A percentile compares a stretch with the other conserved stretches of the same genome.
Conservation (phyloP, 2,113 vertebrate species). For the Copsychus sechellarum region DNA sequence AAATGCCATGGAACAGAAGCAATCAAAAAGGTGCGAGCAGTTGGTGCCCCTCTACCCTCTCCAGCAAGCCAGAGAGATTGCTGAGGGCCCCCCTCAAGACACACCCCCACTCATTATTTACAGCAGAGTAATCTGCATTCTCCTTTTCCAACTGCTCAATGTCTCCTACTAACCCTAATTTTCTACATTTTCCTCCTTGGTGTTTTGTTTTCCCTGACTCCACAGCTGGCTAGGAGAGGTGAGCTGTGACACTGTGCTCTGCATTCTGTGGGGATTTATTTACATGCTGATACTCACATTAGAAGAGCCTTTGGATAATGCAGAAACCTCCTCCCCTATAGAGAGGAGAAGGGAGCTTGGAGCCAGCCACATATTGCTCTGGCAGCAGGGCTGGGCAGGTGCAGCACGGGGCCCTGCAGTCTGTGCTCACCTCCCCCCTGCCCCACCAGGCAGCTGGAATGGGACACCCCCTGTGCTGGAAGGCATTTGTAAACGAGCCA, state of each 20-base stretch:
- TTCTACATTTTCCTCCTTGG: background rate
- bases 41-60: accelerated
- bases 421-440: background rate
- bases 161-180: background rate
- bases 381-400: background rate
- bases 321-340: background rate
- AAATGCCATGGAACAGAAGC: background rate
- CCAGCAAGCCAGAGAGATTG: background rate
- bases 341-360: background rate
- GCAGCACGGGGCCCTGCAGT: background rate
- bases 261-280: background rate
- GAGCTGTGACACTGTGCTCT: background rate
- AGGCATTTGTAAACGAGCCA: background rate
- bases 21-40: background rate
- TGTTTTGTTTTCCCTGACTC: background rate
- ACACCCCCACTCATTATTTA: background rate
- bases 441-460: background rate
- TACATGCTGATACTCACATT: background rate
- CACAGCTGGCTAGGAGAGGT: background rate
- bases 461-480: background rate
- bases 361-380: accelerated
- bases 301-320: background rate
- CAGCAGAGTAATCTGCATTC: background rate
- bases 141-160: background rate
- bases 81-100: background rate